Evolutionary conservation across 64 coral and sea anemone species (phyloP), one percentile per base, ranked within the genome.

Genomic region (Acropora yongei): DNA sequence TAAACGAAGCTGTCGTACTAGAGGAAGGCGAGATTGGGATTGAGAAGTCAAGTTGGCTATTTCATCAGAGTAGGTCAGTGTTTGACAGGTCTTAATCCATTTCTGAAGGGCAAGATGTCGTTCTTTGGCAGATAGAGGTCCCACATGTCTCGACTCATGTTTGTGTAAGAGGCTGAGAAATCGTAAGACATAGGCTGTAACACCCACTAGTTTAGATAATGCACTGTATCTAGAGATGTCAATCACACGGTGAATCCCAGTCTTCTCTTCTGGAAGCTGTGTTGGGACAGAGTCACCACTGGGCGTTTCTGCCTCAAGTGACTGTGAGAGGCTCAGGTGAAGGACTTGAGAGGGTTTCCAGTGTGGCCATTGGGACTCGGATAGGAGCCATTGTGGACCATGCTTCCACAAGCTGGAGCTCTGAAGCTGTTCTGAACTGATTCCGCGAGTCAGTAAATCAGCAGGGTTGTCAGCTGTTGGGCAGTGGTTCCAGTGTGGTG

Each of bases 401-500:
- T 84, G 9, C 47, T 83, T 39, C 90, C 90, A 86, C 50, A 92
- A 42, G 1, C 16, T 19, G 61, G 83, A 79, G 75, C 40, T 66
- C 75, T 49, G 49, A 20, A 73, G 60, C 73, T 66, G 76, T 66
- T 39, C 16, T 49, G 82, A n/a, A 63, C 17, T 57, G 80, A 88
- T 73, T 40, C 84, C 91, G 3, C 83, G 41, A 18, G 91, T 81
- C 17, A 80, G 78, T 6, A 80, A 57, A 80, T 80, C 84, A 46
- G 91, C 91, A 79, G 91, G 84, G 46, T 93, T 93, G 46, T 88
- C 76, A 16, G 17, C 41, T 18, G 84, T 93, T 67, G 91, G 84
- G 84, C 91, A 93, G 40, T 88, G 49, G 48, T 75, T 86, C 78
- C 91, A 88, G 20, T 47, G 3, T 6, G 66, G 19, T 0, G 49